Evolutionary conservation across 2,797 vertebrate species (phyloP), one percentile per base, ranked within the genome.

Genomic region (Megalops cyprinoides): DNA sequence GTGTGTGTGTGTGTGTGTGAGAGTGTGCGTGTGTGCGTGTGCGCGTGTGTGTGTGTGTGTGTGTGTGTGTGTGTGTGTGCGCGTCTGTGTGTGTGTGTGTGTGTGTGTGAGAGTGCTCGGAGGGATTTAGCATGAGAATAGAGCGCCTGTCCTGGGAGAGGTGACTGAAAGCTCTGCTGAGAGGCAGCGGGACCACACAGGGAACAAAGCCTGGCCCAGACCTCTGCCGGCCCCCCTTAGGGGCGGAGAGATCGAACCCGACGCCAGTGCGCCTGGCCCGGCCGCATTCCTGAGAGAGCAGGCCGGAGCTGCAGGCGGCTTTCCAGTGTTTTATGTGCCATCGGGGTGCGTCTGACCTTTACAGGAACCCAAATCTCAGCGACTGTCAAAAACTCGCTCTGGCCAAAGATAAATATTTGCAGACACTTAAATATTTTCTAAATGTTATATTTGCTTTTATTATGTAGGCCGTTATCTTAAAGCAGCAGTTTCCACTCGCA

Each of bases 141-240:
- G 79, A 73, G 8, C 39, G 10, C 10, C 39, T 25, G 56, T 49
- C 28, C 48, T 34, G 28, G 71, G 53, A 65, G 25, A 31, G 71
- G 28, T n/a, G 71, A 56, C 51, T 56, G 51, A 39, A n/a, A n/a
- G 37, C 31, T 76, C 48, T 9, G 23, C 37, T 42, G 37, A 71
- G 67, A n/a, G 67, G 37, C 74, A 37, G 53, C 71, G 25, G 79
- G 79, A 80, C 79, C 79, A 80, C 79, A 80, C 69, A 74, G 34
- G 67, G 67, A 80, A 74, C 79, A 80, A 80, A 74, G 71, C 51
- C 42, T 23, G 79, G 9, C 15, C 67, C 39, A 6, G 18, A 2
- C 51, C 51, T 37, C 39, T 23, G 37, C 51, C 51, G 51, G 2
- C 51, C 51, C 18, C 67, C 20, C 18, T 39, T 44, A 5, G n/a